Base-by-base conservation (phyloP, 2,888 invertebrate genomes). In the Dasypogon diadema region DNA sequence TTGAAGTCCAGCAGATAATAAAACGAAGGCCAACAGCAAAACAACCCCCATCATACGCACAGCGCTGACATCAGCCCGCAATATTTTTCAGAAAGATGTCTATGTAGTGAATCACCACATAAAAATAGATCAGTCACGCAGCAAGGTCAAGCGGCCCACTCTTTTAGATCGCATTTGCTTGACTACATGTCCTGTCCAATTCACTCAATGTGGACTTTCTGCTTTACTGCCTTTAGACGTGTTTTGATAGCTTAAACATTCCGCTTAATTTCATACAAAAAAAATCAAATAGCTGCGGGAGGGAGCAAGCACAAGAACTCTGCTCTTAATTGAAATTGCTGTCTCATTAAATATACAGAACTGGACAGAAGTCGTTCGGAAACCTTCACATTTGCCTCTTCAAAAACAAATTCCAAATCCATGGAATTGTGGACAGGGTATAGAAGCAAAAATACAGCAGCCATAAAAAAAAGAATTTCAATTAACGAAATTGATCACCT, bases 401-500 rank as follows among this genome's bases (percentile, higher is more conserved):
- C 5, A 22, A 65, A 65, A 65, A 14, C 8, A 37, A 37, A 24
- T 72, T 37, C 22, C 18, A 51, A 14, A 10, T 22, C 37, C 2
- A 10, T 65, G 14, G 26, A 10, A n/a, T 24, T n/a, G 46, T 21
- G 24, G 26, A 21, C 12, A 24, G 12, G 46, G 22, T n/a, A 48
- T 16, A 12, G 37, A 56, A 58, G 24, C 48, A 26, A 18, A 58
- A 58, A 58, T 42, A 16, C 42, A 48, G 16, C 10, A 26, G 18
- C 2, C 56, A 56, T 54, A 46, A 75, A 75, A 42, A 51, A 55
- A 55, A 55, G 56, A 68, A 68, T 68, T 75, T 68, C 68, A 75
- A 75, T 75, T 75, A 75, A 75, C 68, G 60, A 75, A 75, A 75
- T 68, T 75, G 68, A 75, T 75, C 75, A 56, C 68, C 75, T 37